Evolutionary conservation across 2,113 vertebrate species (phyloP), one percentile per base, ranked within the genome.

Genomic region (Semnornis frantzii): DNA sequence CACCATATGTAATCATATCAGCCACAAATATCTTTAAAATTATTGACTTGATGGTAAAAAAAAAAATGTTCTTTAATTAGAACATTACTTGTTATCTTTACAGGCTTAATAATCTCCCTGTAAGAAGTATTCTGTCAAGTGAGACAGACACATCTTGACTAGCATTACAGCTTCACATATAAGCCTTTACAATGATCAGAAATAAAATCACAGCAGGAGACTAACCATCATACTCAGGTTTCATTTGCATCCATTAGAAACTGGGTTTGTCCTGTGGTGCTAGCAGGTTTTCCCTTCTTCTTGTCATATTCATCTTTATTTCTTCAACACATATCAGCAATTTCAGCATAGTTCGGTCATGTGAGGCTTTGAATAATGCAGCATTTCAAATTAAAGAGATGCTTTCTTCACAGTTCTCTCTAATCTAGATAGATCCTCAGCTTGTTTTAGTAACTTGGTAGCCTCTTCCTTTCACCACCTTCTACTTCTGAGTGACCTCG

Each of bases 61-160:
- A 12, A 73, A 85, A 65, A 66, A 27, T 24, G 65, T 65, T 31
- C 93, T 92, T 90, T 94, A 86, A 93, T 72, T 80, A 91, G 75
- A 60, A 10, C 8, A 63, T 77, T 54, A 7, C 60, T 30, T 81
- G 55, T 71, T 85, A 63, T 52, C 55, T 71, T 88, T 59, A 58
- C 31, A 33, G 48, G 6, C 28, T 78, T 62, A 50, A 65, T 46
- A 82, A 71, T 8, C 16, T 62, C 34, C 6, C 27, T 54, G 18
- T 52, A 37, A 77, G 25, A 76, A 59, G 28, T 19, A 59, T 42
- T 64, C 63, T 88, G 65, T 75, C 42, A 69, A 63, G 54, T 5
- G 54, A 89, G 73, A 64, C 2, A 85, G 69, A 64, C 24, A 52
- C 15, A 11, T 79, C 89, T 66, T 57, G 44, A 89, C 13, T 77